Evolutionary conservation across 2,797 vertebrate genomes (phyloP).

Genomic region (Strix occidentalis): DNA sequence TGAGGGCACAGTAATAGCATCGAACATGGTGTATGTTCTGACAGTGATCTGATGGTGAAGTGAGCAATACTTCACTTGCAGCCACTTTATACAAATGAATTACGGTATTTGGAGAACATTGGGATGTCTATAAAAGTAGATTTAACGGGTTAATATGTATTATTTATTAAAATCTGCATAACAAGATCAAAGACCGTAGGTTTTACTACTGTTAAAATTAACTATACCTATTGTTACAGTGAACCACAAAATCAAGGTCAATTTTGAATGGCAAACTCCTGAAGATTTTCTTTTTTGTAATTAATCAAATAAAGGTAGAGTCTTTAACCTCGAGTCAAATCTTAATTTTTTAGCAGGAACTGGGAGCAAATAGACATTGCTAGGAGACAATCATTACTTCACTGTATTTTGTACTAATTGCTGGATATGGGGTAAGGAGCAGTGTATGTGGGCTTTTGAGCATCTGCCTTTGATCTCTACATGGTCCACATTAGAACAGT

Average conservation of each 20-base stretch:
- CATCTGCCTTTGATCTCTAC: neutral
- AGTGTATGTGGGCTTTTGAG: neutral
- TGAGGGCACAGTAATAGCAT: neutral
- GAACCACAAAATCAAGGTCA: neutral
- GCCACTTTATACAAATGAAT: neutral
- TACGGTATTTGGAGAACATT: neutral
- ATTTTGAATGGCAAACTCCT: neutral
- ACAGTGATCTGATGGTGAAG: neutral
- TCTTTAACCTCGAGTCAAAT: neutral
- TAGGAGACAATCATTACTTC: neutral
- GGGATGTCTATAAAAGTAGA: neutral
- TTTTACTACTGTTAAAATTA: neutral
- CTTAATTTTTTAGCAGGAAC: neutral
- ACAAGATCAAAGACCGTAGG: neutral
- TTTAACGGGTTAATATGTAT: neutral
- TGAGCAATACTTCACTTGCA: neutral
- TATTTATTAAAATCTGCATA: neutral
- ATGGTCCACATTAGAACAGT: neutral
- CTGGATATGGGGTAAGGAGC: neutral
- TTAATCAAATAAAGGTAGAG: neutral
- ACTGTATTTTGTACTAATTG: neutral
- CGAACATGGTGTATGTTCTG: neutral
- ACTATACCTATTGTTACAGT: neutral
- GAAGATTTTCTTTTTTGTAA: neutral
- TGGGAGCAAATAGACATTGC: neutral